Conservation (phyloP, 1,140 invertebrate species). For the Dolichoris vasculosae region DNA sequence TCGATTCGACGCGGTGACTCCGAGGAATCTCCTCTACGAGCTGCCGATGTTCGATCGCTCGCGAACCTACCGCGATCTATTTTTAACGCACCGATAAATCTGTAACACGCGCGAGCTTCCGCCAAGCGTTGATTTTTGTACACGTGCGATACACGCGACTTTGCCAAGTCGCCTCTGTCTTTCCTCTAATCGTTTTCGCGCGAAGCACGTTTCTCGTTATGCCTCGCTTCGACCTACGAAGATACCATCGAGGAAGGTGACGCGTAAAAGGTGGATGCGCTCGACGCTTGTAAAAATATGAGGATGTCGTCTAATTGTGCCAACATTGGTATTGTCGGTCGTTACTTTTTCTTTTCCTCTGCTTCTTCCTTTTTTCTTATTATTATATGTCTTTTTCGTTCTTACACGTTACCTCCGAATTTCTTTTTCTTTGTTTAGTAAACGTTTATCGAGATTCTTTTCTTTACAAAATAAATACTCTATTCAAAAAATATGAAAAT, state of each 20-base stretch:
- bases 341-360: too few species aligned
- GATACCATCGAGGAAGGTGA: not conserved
- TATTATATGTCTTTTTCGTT: too few species aligned
- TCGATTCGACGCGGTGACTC: not conserved
- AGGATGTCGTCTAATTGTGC: too few species aligned
- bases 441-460: too few species aligned
- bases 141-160: slow-evolving; percentile 45
- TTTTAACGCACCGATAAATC: slow-evolving; percentile 31
- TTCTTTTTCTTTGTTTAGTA: too few species aligned
- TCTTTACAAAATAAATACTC: too few species aligned
- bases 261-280: not conserved
- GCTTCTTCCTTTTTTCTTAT: too few species aligned
- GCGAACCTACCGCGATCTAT: not conserved
- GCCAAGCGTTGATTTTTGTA: slow-evolving; percentile 5
- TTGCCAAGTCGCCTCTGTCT: not conserved
- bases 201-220: not conserved
- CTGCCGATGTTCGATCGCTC: slow-evolving; percentile 28
- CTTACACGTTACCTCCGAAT: too few species aligned
- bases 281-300: too few species aligned
- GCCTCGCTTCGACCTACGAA: not conserved
- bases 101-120: slow-evolving; percentile 10
- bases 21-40: not conserved
- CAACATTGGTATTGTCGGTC: too few species aligned
- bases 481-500: too few species aligned
- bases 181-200: not conserved